Conservation (phyloP, 2,113 vertebrate species). For the Mystacornis crossleyi region DNA sequence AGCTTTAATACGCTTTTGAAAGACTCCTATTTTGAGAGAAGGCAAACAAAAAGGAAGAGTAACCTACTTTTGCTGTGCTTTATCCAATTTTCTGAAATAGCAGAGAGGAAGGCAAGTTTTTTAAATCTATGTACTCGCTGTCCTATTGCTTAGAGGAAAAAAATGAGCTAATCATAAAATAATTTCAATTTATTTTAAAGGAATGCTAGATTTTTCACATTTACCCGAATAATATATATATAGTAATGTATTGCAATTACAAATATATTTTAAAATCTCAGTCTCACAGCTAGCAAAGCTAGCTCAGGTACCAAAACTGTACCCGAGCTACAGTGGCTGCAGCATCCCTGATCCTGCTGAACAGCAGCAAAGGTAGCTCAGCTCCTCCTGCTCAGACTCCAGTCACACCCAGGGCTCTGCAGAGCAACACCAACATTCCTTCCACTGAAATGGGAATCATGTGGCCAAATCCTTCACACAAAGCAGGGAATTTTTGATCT, state of each 20-base stretch:
- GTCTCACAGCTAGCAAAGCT: background rate
- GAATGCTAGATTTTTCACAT: background rate
- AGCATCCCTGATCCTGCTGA: background rate
- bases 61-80: constrained; percentile 25
- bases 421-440: background rate
- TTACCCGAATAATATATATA: background rate
- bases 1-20: constrained; percentile 7
- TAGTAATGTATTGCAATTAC: background rate
- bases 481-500: background rate
- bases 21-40: background rate
- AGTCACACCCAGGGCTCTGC: background rate
- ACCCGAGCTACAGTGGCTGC: background rate
- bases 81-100: background rate
- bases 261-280: background rate
- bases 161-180: background rate
- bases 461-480: background rate
- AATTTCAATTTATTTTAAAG: background rate
- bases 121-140: background rate
- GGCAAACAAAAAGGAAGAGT: background rate
- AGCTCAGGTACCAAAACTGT: fast-evolving
- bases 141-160: background rate
- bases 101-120: background rate
- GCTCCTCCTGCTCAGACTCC: background rate
- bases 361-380: background rate
- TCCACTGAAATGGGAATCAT: background rate